Evolutionary conservation across 2,113 vertebrate genomes (phyloP).

Genomic region (Kryptolebias marmoratus): DNA sequence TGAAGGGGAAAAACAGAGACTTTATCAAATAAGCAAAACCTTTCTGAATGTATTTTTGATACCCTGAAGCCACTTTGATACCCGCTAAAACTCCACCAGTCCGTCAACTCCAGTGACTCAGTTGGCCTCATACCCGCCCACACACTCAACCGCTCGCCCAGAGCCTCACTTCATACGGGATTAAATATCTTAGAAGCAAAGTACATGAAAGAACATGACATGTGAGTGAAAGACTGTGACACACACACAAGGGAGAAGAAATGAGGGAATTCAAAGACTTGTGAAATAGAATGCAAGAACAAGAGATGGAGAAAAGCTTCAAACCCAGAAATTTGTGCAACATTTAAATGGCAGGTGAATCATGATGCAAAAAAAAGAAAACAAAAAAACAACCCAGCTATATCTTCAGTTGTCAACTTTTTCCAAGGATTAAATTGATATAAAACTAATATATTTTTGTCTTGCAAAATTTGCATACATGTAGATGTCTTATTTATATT

Average conservation of each 20-base stretch:
- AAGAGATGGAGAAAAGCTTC: conserved; percentile 22
- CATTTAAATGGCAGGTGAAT: conserved; percentile 9
- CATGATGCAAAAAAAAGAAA: conserved; percentile 2
- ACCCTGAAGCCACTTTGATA: conserved; percentile 20
- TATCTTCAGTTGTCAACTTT: conserved; percentile 10
- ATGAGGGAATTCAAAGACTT: conserved; percentile 22
- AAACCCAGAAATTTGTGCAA: conserved; percentile 1
- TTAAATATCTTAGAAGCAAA: conserved; percentile 46
- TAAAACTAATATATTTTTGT: not conserved
- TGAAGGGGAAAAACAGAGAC: not conserved
- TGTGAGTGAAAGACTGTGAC: conserved; percentile 40
- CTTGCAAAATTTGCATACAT: conserved; percentile 1
- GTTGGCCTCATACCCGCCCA: conserved; percentile 6
- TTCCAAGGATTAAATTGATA: not conserved
- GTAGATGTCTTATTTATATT: not conserved
- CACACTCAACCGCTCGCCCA: conserved; percentile 13
- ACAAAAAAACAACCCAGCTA: not conserved
- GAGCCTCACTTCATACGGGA: conserved; percentile 28
- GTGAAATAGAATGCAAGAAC: conserved; percentile 42
- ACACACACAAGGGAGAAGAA: conserved; percentile 25
- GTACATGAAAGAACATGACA: conserved; percentile 46
- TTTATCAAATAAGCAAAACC: conserved; percentile 5
- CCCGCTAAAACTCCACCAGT: conserved; percentile 15
- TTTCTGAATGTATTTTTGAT: conserved; percentile 14
- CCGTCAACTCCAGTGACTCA: conserved; percentile 21